phyloP scores from a whole-genome alignment of 2,797 vertebrate genomes.

The Pseudopleuronectes americanus region DNA sequence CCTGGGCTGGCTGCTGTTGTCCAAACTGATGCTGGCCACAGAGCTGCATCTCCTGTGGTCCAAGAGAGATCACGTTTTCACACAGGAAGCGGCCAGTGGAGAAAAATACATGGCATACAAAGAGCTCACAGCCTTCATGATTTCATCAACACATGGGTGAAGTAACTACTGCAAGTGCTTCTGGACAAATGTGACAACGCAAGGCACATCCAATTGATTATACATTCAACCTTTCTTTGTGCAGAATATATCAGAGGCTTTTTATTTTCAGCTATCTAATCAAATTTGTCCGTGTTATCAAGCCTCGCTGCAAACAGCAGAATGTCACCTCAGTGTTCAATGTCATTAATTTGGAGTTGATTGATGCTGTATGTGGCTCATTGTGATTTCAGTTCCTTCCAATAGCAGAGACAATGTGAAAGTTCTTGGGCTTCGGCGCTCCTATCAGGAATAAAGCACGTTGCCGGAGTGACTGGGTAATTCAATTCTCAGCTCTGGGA shows the following conservation, averaged over 20 bases:
- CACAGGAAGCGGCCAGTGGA: conserved; percentile 26
- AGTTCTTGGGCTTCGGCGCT: conserved; percentile 21
- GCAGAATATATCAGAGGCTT: conserved; percentile 13
- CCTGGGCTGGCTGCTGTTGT: conserved; percentile 36
- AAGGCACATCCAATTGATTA: conserved; percentile 4
- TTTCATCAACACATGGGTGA: conserved; percentile 26
- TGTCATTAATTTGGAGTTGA: conserved; percentile 50
- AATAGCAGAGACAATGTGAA: conserved; percentile 40
- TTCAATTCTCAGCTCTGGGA: conserved; percentile 38
- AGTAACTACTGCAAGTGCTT: conserved; percentile 5
- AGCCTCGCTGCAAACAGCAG: conserved; percentile 25
- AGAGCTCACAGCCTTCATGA: conserved; percentile 20
- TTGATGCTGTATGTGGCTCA: conserved; percentile 42
- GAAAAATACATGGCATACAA: conserved; percentile 4
- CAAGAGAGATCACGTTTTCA: conserved; percentile 40
- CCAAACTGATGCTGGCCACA: conserved; percentile 43
- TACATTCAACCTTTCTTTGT: conserved; percentile 1
- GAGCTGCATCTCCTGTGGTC: conserved; percentile 28
- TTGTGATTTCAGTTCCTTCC: conserved; percentile 22
- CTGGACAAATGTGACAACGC: conserved; percentile 15
- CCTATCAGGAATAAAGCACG: conserved; percentile 41
- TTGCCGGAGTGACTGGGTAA: conserved; percentile 34
- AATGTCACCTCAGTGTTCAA: conserved; percentile 19
- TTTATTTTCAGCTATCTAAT: conserved; percentile 31
- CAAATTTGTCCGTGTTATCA: conserved; percentile 34